Evolutionary conservation across 2,888 invertebrate genomes (phyloP).

Genomic region (Gryllus longicercus): DNA sequence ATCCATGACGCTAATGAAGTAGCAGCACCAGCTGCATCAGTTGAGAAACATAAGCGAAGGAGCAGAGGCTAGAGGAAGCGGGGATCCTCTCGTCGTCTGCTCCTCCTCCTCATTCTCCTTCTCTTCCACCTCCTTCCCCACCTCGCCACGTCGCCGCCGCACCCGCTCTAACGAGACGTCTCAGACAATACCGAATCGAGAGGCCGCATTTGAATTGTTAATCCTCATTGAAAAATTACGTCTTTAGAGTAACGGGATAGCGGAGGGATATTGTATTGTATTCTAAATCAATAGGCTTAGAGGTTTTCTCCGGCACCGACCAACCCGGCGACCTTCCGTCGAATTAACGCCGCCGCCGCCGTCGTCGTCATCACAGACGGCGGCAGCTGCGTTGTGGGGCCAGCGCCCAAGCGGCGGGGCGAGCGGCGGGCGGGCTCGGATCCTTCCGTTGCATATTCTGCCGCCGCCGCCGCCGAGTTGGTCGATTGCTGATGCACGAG

Average conservation of each 20-base stretch:
- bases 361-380: background rate
- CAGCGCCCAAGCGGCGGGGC: no score
- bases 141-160: conserved; percentile 19
- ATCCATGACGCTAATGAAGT: no score
- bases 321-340: background rate
- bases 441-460: background rate
- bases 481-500: conserved; percentile 9
- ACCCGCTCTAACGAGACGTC: conserved; percentile 3
- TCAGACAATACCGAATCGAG: conserved; percentile 9
- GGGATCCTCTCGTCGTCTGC: background rate
- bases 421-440: background rate
- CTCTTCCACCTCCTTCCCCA: background rate
- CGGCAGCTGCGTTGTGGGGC: no score
- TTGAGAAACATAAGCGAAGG: background rate
- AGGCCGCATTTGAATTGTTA: conserved; percentile 17
- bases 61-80: background rate
- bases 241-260: conserved; percentile 8
- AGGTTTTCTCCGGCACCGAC: background rate
- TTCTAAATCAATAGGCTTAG: conserved; percentile 1
- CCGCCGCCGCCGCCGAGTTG: background rate
- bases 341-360: background rate
- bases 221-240: background rate
- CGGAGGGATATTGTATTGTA: conserved; percentile 17
- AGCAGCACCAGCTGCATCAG: no score
- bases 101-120: background rate